Conservation (phyloP, 1,140 invertebrate genomes). For the Lepidurus packardi region DNA sequence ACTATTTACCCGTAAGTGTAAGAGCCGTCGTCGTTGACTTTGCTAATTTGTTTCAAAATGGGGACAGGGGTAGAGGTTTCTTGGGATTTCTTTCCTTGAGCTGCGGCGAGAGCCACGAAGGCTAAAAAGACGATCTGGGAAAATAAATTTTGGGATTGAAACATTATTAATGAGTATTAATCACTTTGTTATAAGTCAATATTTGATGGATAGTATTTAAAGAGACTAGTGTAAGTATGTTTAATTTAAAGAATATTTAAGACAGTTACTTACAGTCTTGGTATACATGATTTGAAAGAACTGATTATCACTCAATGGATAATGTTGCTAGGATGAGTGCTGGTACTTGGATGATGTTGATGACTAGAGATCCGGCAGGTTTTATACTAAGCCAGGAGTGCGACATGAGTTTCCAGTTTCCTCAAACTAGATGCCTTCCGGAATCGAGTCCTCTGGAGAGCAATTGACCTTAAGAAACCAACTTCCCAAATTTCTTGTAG, state of each 20-base stretch:
- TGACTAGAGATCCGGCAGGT: background rate
- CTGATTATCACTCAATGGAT: background rate
- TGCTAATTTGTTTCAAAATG: slow-evolving; percentile 68
- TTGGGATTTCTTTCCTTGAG: background rate
- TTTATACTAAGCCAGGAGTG: background rate
- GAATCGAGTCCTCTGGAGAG: background rate
- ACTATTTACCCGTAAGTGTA: slow-evolving; percentile 63
- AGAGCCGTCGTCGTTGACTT: slow-evolving; percentile 73
- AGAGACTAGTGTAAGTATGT: background rate
- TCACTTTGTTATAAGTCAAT: background rate
- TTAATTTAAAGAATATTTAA: slow-evolving; percentile 15
- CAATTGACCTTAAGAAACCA: background rate
- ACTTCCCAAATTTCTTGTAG: background rate
- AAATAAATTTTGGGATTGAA: slow-evolving; percentile 2
- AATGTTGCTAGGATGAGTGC: background rate
- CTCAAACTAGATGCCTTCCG: slow-evolving; percentile 7
- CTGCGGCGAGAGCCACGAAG: slow-evolving; percentile 23
- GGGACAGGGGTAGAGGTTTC: slow-evolving; percentile 47
- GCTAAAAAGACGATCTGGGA: slow-evolving; percentile 29
- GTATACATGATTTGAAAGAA: background rate
- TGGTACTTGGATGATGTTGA: slow-evolving; percentile 24
- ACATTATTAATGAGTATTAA: background rate
- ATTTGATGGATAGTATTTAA: background rate
- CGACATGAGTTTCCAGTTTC: background rate
- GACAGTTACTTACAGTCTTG: slow-evolving; percentile 12